Conservation (phyloP, 2,797 vertebrate genomes). For the Poecilia velifera region DNA sequence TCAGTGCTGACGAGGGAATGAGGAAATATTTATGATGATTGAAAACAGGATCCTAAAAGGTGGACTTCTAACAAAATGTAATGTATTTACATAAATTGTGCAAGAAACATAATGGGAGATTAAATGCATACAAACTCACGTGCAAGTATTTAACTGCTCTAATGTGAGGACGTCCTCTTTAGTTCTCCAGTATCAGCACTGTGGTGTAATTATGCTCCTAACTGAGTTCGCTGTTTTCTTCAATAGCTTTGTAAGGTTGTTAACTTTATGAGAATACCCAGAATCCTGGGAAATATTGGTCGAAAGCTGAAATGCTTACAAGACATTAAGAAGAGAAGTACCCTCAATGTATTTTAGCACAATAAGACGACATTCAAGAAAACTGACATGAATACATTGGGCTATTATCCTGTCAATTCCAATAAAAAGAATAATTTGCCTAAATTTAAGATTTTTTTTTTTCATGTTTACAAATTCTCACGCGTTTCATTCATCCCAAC, state of each 20-base stretch:
- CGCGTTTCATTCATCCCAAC: neutral
- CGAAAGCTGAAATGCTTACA: neutral
- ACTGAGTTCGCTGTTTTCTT: constrained; percentile 9
- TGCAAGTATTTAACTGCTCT: neutral
- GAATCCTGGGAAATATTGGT: constrained; percentile 6
- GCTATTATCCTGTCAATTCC: neutral
- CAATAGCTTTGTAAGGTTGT: neutral
- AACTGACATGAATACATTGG: neutral
- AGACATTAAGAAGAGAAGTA: neutral
- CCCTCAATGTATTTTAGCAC: neutral
- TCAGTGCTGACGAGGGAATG: neutral
- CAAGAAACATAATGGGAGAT: neutral
- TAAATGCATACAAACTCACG: neutral
- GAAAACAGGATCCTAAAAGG: neutral
- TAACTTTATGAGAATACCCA: constrained; percentile 5
- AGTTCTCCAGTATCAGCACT: constrained; percentile 8
- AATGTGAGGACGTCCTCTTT: neutral
- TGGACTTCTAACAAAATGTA: neutral
- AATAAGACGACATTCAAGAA: neutral
- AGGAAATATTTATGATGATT: neutral
- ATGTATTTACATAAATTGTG: neutral
- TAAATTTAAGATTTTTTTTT: neutral
- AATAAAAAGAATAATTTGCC: neutral
- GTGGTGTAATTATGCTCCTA: constrained; percentile 5
- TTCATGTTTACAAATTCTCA: no score